phyloP scores from a whole-genome alignment of 1,140 invertebrate genomes.

The Macrocentrus cingulum region DNA sequence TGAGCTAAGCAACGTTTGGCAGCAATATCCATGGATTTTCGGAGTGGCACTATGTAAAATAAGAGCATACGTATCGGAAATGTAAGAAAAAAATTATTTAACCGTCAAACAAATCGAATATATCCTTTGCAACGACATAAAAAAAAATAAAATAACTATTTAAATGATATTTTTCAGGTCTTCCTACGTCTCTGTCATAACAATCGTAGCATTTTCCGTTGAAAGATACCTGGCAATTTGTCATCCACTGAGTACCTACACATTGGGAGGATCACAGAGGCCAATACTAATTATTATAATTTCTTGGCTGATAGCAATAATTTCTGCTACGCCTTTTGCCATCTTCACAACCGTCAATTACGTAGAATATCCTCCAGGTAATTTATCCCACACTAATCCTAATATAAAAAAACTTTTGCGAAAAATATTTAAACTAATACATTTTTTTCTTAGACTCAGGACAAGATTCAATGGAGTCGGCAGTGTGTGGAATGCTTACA shows the following conservation, averaged over 20 bases:
- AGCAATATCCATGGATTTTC: constrained; percentile 89
- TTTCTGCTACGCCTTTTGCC: constrained; percentile 79
- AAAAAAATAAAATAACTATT: background rate
- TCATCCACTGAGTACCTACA: constrained; percentile 79
- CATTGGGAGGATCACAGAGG: constrained; percentile 77
- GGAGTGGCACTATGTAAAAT: constrained; percentile 83
- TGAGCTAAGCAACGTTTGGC: constrained; percentile 86
- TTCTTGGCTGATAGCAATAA: constrained; percentile 76
- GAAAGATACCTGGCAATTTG: constrained; percentile 92
- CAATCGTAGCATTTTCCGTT: constrained; percentile 85
- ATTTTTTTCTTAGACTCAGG: constrained; percentile 40
- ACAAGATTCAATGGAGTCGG: constrained; percentile 66
- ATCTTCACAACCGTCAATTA: constrained; percentile 71
- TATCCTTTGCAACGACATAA: background rate
- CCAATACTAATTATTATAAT: constrained; percentile 78
- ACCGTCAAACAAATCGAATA: background rate
- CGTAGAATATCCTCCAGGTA: constrained; percentile 70
- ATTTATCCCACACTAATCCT: background rate
- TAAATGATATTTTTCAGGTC: constrained; percentile 61
- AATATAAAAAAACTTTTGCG: too few relatives aligned
- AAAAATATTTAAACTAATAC: background rate
- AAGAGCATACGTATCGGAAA: constrained; percentile 67
- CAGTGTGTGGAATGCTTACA: constrained; percentile 74
- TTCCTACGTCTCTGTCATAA: constrained; percentile 86
- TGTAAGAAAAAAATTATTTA: constrained; percentile 39